Evolutionary conservation across 2,797 vertebrate genomes (phyloP), one percentile per base, ranked within the genome.

Genomic region (Tragelaphus oryx): DNA sequence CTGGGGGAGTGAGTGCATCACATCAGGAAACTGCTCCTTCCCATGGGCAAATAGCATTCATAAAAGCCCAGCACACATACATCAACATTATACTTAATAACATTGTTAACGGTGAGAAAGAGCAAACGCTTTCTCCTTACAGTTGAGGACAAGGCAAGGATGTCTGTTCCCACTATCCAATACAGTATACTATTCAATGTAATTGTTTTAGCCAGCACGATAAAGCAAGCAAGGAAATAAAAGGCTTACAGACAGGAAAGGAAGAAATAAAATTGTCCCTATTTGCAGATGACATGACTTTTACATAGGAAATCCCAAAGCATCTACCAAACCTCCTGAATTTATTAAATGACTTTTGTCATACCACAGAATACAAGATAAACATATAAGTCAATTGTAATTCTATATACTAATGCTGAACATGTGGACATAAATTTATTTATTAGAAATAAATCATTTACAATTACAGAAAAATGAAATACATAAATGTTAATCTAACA

Each of bases 371-470:
- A 33, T 30, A 44, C 10, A 88, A 81, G 9, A 87, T 55, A 82
- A 89, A 55, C 8, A 82, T 10, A 30, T 74, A 92, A 89, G 28
- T 48, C 24, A 81, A 89, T 2, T 75, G 2, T 78, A 60, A 79
- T 75, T 92, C 28, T 87, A 28, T 48, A 76, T 33, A 50, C 24
- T 26, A 59, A 52, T 76, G 81, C 44, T 82, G 78, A 84, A 65
- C 16, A 78, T 18, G 28, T 57, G 50, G 54, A 74, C 54, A 79
- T 2, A 90, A 86, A 82, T 22, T 37, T 68, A 78, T 37, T 37
- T 68, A 11, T 93, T n/a, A 95, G 84, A 83, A 95, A 92, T 46
- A 6, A 54, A 6, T 24, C 93, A 95, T 20, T 89, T 81, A 71
- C 0, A 93, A 41, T 65, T 57, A 80, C 24, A 62, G 11, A 93